phyloP scores from a whole-genome alignment of 2,797 vertebrate species.

The Oryzias sinensis region DNA sequence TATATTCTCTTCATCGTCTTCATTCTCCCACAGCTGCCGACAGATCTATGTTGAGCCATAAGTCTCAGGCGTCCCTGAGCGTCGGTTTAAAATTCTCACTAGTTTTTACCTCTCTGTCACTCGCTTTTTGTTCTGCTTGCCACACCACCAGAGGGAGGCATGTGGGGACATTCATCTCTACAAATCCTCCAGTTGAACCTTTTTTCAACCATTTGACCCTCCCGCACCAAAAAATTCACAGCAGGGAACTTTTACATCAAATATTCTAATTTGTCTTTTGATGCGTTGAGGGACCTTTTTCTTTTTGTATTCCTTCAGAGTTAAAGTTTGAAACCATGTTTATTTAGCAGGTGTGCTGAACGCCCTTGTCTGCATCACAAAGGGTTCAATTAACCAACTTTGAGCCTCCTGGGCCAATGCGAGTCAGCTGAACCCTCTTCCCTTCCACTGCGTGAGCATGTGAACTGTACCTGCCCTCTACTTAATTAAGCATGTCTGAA shows the following conservation, averaged over 20 bases:
- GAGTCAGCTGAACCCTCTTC: not conserved
- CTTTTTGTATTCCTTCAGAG: constrained; percentile 7
- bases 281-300: constrained; percentile 33
- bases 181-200: constrained; percentile 60
- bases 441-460: not conserved
- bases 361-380: not conserved
- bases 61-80: constrained; percentile 56
- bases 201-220: constrained; percentile 42
- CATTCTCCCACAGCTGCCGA: constrained; percentile 41
- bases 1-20: constrained; percentile 16
- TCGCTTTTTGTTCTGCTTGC: constrained; percentile 53
- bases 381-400: not conserved
- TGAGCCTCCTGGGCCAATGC: not conserved
- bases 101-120: constrained; percentile 76
- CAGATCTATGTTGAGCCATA: constrained; percentile 67
- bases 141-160: constrained; percentile 58
- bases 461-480: not conserved
- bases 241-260: constrained; percentile 46
- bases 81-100: constrained; percentile 74
- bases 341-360: constrained; percentile 1
- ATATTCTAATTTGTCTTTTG: constrained; percentile 58
- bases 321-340: constrained; percentile 45
- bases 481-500: constrained; percentile 1
- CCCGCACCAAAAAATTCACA: constrained; percentile 41
- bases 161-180: constrained; percentile 69